Conservation (phyloP, 2,888 invertebrate genomes). For the Drosophila anceps region DNA sequence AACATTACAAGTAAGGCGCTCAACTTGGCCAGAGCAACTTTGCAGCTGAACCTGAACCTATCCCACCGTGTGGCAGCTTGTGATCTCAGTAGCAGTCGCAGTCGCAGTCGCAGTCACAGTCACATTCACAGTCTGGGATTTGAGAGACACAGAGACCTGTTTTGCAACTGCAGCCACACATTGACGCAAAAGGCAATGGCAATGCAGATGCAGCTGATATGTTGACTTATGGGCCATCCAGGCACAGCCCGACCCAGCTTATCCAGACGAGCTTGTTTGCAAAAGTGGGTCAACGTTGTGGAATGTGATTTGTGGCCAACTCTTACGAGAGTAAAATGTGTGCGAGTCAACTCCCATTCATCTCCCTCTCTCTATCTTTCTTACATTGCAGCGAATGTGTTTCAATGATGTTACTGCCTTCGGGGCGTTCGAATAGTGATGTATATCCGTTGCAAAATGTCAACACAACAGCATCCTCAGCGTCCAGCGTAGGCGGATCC, state of each 20-base stretch:
- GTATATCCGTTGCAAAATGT: constrained; percentile 80
- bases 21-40: constrained; percentile 52
- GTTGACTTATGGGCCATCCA: constrained; percentile 69
- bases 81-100: constrained; percentile 17
- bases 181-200: constrained; percentile 30
- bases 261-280: constrained; percentile 74
- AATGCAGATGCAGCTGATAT: constrained; percentile 47
- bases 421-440: constrained; percentile 84
- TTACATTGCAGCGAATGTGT: constrained; percentile 80
- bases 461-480: constrained; percentile 45
- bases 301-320: constrained; percentile 69
- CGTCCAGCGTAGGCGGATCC: constrained; percentile 47
- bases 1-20: constrained; percentile 69
- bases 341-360: constrained; percentile 32
- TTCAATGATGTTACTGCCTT: constrained; percentile 85
- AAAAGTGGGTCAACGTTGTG: constrained; percentile 66
- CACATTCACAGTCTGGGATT: constrained; percentile 24
- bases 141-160: constrained; percentile 54
- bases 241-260: constrained; percentile 24
- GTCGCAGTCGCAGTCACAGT: no score
- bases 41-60: constrained; percentile 73
- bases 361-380: constrained; percentile 6
- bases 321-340: constrained; percentile 46
- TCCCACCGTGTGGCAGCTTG: constrained; percentile 58
- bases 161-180: constrained; percentile 36